Percentiles rank a stretch among this genome's conserved stretches.
phyloP scores from a whole-genome alignment of 2,797 vertebrate genomes.

The Bradypus variegatus region DNA sequence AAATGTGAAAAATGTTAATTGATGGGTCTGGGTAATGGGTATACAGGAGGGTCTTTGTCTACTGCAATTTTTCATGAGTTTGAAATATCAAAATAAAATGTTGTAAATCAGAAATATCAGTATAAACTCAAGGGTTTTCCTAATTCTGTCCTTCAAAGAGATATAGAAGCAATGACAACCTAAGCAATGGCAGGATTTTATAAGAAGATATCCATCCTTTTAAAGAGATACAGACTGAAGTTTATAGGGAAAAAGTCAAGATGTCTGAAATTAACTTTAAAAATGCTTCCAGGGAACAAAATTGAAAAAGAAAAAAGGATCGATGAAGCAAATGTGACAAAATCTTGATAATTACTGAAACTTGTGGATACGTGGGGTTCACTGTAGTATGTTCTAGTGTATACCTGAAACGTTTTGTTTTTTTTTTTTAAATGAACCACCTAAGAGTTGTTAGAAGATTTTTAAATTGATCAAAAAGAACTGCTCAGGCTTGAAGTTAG shows the following conservation, averaged over 20 bases:
- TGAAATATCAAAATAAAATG: not conserved
- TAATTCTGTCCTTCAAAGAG: conserved; percentile 2
- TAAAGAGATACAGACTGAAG: not conserved
- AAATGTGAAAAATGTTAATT: not conserved
- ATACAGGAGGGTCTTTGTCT: not conserved
- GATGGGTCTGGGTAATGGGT: not conserved
- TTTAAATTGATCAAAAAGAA: not conserved
- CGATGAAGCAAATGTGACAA: not conserved
- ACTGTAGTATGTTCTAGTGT: not conserved
- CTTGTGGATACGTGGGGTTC: fast-evolving
- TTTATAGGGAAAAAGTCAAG: not conserved
- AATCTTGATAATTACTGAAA: too few species aligned
- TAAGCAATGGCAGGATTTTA: not conserved
- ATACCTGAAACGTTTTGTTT: not conserved
- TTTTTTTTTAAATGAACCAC: not conserved
- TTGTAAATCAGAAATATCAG: not conserved
- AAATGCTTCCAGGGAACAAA: not conserved
- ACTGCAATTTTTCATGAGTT: not conserved
- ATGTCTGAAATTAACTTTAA: not conserved
- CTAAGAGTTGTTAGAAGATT: not conserved
- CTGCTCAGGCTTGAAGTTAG: not conserved
- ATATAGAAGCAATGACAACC: not conserved
- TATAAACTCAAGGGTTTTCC: not conserved
- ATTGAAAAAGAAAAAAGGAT: not conserved
- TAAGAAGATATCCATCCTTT: not conserved